phyloP scores from a whole-genome alignment of 2,797 vertebrate genomes.

The Sciaenops ocellatus region DNA sequence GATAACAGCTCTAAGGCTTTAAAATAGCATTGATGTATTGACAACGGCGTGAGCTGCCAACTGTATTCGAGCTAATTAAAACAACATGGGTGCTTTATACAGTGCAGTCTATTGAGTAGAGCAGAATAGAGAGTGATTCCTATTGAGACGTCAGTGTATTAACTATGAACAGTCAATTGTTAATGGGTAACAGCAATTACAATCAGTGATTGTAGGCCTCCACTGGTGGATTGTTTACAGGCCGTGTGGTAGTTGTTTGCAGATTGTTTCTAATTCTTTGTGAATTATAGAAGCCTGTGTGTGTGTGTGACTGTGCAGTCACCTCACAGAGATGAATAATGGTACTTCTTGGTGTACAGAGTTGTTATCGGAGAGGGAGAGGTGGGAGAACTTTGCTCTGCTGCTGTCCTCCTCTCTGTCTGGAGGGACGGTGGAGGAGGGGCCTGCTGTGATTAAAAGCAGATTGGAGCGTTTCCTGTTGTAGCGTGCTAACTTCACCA shows the following conservation, averaged over 20 bases:
- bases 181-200: conserved; percentile 35
- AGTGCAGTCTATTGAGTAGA: conserved; percentile 23
- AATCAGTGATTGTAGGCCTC: conserved; percentile 20
- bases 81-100: conserved; percentile 42
- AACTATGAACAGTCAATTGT: conserved; percentile 44
- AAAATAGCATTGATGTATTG: conserved; percentile 50
- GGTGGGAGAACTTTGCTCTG: conserved; percentile 60
- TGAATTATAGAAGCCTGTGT: conserved; percentile 14
- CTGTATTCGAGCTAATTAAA: conserved; percentile 59
- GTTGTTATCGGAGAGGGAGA: conserved; percentile 63
- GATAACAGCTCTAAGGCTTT: conserved; percentile 45
- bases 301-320: conserved; percentile 8
- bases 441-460: conserved; percentile 90
- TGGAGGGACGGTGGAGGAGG: conserved; percentile 63
- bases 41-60: conserved; percentile 21
- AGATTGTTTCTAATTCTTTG: background rate
- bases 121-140: conserved; percentile 26
- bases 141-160: conserved; percentile 27
- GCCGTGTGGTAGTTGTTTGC: background rate
- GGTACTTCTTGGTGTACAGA: conserved; percentile 9
- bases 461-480: conserved; percentile 92
- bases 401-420: conserved; percentile 67
- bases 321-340: conserved; percentile 27
- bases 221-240: conserved; percentile 22
- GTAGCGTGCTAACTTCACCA: conserved; percentile 82